Percentiles rank a stretch among this genome's conserved stretches.
phyloP scores from a whole-genome alignment of 37 sponge, comb jelly and placozoan species.

The Amphimedon queenslandica region DNA sequence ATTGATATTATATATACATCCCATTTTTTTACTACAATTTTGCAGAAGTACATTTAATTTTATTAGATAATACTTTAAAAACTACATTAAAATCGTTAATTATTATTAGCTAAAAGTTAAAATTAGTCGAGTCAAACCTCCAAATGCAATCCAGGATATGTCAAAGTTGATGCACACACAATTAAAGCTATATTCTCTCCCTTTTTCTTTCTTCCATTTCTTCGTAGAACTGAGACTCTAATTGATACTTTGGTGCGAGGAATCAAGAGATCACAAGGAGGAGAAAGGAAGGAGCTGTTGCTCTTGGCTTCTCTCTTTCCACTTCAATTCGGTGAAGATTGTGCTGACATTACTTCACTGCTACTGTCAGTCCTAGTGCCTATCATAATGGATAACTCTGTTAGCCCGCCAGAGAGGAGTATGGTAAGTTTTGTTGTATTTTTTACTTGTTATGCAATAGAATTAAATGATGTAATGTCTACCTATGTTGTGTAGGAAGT shows the following conservation, averaged over 20 bases:
- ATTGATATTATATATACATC: too few species aligned
- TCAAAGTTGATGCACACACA: too few species aligned
- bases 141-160: too few species aligned
- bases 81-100: too few species aligned
- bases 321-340: slow-evolving; percentile 61
- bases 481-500: too few species aligned
- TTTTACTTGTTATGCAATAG: too few species aligned
- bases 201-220: slow-evolving; percentile 5
- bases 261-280: slow-evolving; percentile 35
- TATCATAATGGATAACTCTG: slow-evolving; percentile 40
- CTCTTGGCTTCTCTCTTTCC: slow-evolving; percentile 39
- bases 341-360: slow-evolving; percentile 8
- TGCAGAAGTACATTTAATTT: too few species aligned
- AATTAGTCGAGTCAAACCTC: too few species aligned
- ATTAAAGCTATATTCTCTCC: background rate
- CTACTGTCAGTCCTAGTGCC: slow-evolving; percentile 35
- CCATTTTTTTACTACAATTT: too few species aligned
- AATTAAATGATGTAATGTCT: too few species aligned
- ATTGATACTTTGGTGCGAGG: slow-evolving; percentile 48
- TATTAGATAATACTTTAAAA: too few species aligned
- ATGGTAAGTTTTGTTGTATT: slow-evolving; percentile 55
- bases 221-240: slow-evolving; percentile 50
- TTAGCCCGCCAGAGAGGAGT: slow-evolving; percentile 33
- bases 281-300: slow-evolving; percentile 28
- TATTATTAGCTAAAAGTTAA: too few species aligned